Evolutionary conservation across 2,797 vertebrate species (phyloP).

Genomic region (Emys orbicularis): DNA sequence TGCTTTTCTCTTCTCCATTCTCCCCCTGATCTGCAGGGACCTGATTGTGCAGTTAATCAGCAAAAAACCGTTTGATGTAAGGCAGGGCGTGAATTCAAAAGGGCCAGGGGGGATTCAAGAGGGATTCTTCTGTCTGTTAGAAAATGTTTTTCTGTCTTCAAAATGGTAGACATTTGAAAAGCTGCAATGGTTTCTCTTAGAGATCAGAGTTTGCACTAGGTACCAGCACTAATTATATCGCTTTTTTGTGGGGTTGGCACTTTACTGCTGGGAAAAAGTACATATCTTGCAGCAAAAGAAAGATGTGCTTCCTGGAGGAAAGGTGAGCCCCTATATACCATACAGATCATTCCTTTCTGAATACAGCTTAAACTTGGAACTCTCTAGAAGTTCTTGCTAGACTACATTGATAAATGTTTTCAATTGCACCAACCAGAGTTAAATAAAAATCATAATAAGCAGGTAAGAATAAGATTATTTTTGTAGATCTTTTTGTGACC

Average conservation of each 20-base stretch:
- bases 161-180: conserved; percentile 79
- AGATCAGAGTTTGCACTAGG: conserved; percentile 44
- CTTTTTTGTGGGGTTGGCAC: conserved; percentile 64
- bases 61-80: conserved; percentile 90
- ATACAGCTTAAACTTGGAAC: not conserved
- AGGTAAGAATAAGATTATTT: conserved; percentile 39
- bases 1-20: conserved; percentile 84
- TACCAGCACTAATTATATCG: conserved; percentile 68
- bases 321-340: conserved; percentile 55
- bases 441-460: conserved; percentile 40
- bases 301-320: conserved; percentile 68
- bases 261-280: conserved; percentile 53
- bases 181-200: conserved; percentile 52
- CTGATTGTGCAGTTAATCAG: conserved; percentile 94
- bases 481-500: conserved; percentile 39
- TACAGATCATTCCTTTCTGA: conserved; percentile 36
- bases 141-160: conserved; percentile 78
- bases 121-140: conserved; percentile 80
- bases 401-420: conserved; percentile 4
- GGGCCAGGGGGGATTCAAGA: conserved; percentile 81
- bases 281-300: conserved; percentile 37
- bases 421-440: not conserved
- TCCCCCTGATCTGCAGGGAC: conserved; percentile 86
- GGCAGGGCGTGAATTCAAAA: conserved; percentile 88
- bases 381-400: not conserved